Base-by-base conservation (phyloP, 1,140 invertebrate species). In the Aricia agestis region DNA sequence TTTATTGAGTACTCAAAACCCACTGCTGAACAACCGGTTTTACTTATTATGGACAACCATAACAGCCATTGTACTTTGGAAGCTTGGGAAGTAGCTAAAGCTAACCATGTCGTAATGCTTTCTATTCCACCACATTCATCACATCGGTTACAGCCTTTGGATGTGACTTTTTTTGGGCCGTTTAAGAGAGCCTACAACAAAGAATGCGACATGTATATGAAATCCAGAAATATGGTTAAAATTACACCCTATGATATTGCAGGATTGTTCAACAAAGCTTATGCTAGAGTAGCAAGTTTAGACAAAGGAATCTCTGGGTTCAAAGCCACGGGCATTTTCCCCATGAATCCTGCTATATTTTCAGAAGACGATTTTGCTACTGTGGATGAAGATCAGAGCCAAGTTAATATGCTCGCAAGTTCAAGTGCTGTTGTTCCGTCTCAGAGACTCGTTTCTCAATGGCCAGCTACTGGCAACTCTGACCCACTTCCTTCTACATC, bases 211-310 rank as follows among this genome's bases (percentile, higher is more conserved):
- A 42, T 67, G 42, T 67, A 17, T 69, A 69, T 69, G 31, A 72
- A 72, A 72, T 72, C 67, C 19, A 69, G 67, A 69, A 69, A 69
- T 52, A 66, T 68, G 25, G 32, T 67, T 19, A 73, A 72, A 70
- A 76, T 76, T 31, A 72, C 72, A n/a, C 72, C 69, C 31, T 76
- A 76, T 25, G 70, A 76, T 18, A 70, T 76, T 65, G 70, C 68
- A 41, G 75, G 65, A 18, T 31, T 76, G 3, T 76, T 74, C 41
- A 69, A 73, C 17, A 76, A 71, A 71, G 74, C 74, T 10, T 72
- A 70, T 42, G 58, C 13, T 59, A 52, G 63, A 58, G 67, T 66
- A 15, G 61, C 59, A 59, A 63, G 57, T 41, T 66, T 72, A 61
- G 66, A 72, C 3, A 71, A 74, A 69, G 69, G 66, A 36, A 59